phyloP scores from a whole-genome alignment of 2,797 vertebrate species.

The Sebastes itinus region DNA sequence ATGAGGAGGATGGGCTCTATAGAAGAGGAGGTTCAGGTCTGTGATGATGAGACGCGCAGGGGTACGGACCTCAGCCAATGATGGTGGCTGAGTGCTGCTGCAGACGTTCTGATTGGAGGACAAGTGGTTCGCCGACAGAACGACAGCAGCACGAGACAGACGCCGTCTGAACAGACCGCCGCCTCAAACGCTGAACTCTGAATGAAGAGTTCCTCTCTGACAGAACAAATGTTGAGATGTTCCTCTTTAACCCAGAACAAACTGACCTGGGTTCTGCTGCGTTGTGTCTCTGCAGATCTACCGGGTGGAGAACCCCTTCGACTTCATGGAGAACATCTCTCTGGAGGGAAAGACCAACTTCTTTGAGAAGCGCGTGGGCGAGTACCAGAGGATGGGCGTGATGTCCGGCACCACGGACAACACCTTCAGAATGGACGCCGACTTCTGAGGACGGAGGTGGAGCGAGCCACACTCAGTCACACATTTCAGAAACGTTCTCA shows the following conservation, averaged over 20 bases:
- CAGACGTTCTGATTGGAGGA: constrained; percentile 36
- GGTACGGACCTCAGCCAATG: constrained; percentile 91
- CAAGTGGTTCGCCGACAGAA: constrained; percentile 55
- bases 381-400: constrained; percentile 98
- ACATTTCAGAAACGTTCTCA: background rate
- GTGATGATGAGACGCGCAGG: constrained; percentile 80
- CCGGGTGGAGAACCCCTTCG: constrained; percentile 93
- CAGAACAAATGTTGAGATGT: background rate
- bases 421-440: constrained; percentile 92
- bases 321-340: constrained; percentile 99
- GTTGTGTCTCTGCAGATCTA: constrained; percentile 82
- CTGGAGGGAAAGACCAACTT: constrained; percentile 99
- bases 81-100: constrained; percentile 87
- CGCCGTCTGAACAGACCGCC: constrained; percentile 70
- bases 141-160: constrained; percentile 67
- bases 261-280: background rate
- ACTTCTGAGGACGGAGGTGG: constrained; percentile 82
- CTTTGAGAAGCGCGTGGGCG: constrained; percentile 97
- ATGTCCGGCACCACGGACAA: constrained; percentile 91
- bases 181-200: background rate
- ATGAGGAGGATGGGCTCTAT: background rate
- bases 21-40: too few relatives aligned
- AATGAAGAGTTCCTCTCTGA: too few relatives aligned
- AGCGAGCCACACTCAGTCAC: too few relatives aligned
- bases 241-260: too few relatives aligned